phyloP scores from a whole-genome alignment of 2,888 invertebrate species.

The Notodonta dromedarius region DNA sequence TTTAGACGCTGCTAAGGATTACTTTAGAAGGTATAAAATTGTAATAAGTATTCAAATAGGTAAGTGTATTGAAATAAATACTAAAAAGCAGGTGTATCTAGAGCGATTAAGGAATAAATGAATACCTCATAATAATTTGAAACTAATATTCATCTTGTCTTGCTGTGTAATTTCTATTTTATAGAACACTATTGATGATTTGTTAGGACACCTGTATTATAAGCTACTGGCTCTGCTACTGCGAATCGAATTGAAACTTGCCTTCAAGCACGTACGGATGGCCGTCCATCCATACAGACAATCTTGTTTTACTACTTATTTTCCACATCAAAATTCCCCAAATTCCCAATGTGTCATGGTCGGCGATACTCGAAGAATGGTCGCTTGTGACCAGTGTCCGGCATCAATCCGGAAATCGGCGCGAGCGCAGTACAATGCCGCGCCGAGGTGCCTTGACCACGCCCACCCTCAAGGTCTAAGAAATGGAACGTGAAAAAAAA shows the following conservation, averaged over 20 bases:
- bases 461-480: conserved; percentile 72
- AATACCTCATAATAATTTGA: too few relatives aligned
- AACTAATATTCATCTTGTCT: too few relatives aligned
- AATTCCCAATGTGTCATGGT: conserved; percentile 26
- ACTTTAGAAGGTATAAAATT: neutral
- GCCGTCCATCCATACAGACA: too few relatives aligned
- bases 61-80: neutral
- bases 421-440: conserved; percentile 50
- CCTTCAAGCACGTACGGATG: too few relatives aligned
- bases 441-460: conserved; percentile 51
- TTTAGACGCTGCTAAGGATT: conserved; percentile 4
- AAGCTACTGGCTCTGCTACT: too few relatives aligned
- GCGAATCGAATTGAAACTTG: too few relatives aligned
- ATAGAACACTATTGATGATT: too few relatives aligned
- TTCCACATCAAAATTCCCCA: conserved; percentile 6
- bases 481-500: conserved; percentile 66
- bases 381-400: conserved; percentile 40
- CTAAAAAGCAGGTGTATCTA: too few relatives aligned
- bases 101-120: too few relatives aligned
- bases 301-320: too few relatives aligned
- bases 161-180: too few relatives aligned
- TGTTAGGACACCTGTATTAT: too few relatives aligned
- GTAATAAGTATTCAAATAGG: neutral
- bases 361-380: conserved; percentile 23
- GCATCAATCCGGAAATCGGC: conserved; percentile 62